Evolutionary conservation across 2,113 vertebrate species (phyloP).

Genomic region (Phylloscopus whistleri): DNA sequence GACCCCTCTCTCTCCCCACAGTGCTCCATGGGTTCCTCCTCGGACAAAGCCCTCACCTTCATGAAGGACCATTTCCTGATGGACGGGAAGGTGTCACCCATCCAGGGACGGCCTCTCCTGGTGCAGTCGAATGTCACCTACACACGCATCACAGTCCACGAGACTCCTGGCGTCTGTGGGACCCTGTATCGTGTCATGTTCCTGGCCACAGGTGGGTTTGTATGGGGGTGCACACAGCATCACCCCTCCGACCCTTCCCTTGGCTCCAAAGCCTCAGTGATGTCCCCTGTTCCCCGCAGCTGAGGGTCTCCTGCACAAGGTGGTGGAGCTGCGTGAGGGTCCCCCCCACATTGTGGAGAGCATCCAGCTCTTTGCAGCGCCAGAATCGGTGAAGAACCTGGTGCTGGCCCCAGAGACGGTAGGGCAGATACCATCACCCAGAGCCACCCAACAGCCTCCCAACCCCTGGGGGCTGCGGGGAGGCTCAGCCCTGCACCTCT

Average conservation of each 20-base stretch:
- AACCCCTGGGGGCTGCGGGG: accelerated
- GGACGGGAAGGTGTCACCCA: conserved; percentile 63
- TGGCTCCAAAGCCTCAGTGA: background rate
- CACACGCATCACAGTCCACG: conserved; percentile 53
- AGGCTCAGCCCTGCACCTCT: background rate
- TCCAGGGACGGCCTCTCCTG: conserved; percentile 33
- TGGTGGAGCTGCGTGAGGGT: background rate
- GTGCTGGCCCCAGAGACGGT: conserved; percentile 68
- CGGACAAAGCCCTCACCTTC: conserved; percentile 75
- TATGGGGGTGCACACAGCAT: accelerated
- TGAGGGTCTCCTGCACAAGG: conserved; percentile 71
- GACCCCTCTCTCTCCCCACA: background rate
- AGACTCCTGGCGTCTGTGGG: background rate
- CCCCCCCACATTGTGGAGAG: conserved; percentile 73
- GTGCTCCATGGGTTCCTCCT: conserved; percentile 68
- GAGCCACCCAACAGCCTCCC: background rate
- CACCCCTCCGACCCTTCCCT: background rate
- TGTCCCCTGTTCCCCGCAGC: background rate
- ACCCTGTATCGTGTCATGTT: conserved; percentile 63
- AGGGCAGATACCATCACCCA: background rate
- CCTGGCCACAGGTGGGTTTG: conserved; percentile 72
- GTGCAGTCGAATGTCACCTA: conserved; percentile 62
- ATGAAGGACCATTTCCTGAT: conserved; percentile 80
- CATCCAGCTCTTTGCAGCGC: conserved; percentile 58
- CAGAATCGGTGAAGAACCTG: conserved; percentile 65